These are phyloP conservation scores for Cantharis lateralis DNA, from an alignment of 2,888 invertebrate species.

Conservation along the genomic window DNA sequence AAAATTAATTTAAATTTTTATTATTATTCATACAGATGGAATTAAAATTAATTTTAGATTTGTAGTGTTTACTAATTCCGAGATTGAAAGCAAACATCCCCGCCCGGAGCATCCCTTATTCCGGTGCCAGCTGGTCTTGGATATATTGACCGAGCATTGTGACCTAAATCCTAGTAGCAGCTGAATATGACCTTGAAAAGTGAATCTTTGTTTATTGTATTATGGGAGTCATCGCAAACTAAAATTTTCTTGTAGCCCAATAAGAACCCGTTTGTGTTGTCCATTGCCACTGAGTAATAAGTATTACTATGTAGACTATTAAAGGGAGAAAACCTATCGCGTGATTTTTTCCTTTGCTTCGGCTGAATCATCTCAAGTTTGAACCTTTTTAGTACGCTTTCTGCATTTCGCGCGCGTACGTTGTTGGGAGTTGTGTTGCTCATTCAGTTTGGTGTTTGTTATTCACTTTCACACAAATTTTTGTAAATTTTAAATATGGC, in stretches of 20 bases:
- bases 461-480: neutral
- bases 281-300: neutral
- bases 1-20: too few species aligned
- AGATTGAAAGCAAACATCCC: neutral
- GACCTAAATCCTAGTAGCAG: conserved; percentile 28
- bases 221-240: neutral
- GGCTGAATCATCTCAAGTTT: neutral
- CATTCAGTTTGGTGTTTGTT: neutral
- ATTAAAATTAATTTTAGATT: too few species aligned
- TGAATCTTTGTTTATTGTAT: conserved; percentile 11
- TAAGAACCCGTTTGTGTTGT: neutral
- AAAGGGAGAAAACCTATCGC: neutral
- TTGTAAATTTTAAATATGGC: neutral
- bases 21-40: too few species aligned
- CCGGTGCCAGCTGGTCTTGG: conserved; percentile 29
- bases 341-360: neutral
- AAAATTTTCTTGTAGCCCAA: neutral
- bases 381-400: neutral
- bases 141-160: conserved; percentile 27
- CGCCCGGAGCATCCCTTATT: conserved; percentile 9
- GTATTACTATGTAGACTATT: neutral
- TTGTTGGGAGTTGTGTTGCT: neutral
- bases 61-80: neutral
- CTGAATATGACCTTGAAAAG: conserved; percentile 26
- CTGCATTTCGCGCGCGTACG: neutral